Percentiles rank a stretch among this genome's conserved stretches.
phyloP scores from a whole-genome alignment of 2,797 vertebrate species.

The Pyrocephalus nanus region DNA sequence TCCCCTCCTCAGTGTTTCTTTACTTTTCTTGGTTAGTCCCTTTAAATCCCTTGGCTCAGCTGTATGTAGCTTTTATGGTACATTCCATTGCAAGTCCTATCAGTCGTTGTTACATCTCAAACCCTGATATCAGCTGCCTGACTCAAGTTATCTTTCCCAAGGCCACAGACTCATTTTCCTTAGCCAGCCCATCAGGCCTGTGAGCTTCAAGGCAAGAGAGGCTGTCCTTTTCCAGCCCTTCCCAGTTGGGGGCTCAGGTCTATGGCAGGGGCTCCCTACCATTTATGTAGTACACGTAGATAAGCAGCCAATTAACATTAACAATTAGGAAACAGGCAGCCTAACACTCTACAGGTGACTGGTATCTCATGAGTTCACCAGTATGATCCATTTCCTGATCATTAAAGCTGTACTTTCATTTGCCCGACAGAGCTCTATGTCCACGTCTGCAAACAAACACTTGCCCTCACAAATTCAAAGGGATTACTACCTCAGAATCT shows the following conservation, averaged over 20 bases:
- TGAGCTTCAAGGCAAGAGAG: accelerated
- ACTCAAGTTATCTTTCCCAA: not conserved
- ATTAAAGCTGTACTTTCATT: not conserved
- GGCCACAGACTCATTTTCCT: not conserved
- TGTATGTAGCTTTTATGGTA: not conserved
- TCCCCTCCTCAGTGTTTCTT: not conserved
- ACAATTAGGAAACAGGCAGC: not conserved
- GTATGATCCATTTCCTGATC: not conserved
- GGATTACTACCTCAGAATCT: not conserved
- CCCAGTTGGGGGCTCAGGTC: not conserved
- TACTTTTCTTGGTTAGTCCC: not conserved
- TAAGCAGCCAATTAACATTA: not conserved
- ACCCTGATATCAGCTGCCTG: not conserved
- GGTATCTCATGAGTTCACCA: not conserved
- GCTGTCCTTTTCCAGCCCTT: not conserved
- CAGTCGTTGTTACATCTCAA: not conserved
- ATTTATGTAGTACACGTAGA: not conserved
- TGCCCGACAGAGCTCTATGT: not conserved
- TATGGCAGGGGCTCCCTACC: not conserved
- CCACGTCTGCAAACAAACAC: not conserved
- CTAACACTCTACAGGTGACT: not conserved
- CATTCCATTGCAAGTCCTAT: not conserved
- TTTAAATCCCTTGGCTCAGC: not conserved
- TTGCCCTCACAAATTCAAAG: not conserved
- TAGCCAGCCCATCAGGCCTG: not conserved